These are phyloP conservation scores for Craterocephalus amniculus DNA, from an alignment of 2,797 vertebrate genomes.

Conservation along the genomic window DNA sequence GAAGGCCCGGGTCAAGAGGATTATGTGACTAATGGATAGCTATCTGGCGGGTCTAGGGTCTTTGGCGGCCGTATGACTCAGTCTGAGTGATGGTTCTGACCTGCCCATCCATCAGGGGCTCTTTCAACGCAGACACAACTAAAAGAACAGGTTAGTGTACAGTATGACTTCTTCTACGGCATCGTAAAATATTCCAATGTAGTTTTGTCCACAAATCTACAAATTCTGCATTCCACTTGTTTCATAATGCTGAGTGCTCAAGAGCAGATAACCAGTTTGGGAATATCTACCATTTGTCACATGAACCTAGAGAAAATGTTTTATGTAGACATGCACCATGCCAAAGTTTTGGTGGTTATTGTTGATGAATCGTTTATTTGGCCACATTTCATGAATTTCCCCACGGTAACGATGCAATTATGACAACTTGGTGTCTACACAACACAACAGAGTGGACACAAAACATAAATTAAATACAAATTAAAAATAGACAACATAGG, in stretches of 20 bases:
- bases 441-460: background rate
- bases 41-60: slow-evolving; percentile 55
- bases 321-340: background rate
- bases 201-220: background rate
- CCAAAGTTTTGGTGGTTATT: background rate
- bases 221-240: background rate
- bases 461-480: background rate
- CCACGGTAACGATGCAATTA: background rate
- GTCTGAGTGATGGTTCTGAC: slow-evolving; percentile 63
- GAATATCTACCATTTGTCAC: background rate
- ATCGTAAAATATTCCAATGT: slow-evolving; percentile 34
- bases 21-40: slow-evolving; percentile 63
- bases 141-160: slow-evolving; percentile 24
- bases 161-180: slow-evolving; percentile 18
- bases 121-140: slow-evolving; percentile 37
- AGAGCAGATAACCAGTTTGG: background rate
- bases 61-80: slow-evolving; percentile 48
- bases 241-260: background rate
- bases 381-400: background rate
- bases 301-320: background rate
- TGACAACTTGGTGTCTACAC: background rate
- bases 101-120: slow-evolving; percentile 60
- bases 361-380: background rate
- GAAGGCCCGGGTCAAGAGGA: slow-evolving; percentile 31
- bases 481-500: no score